Evolutionary conservation across 2,888 invertebrate genomes (phyloP), one percentile per base, ranked within the genome.

Genomic region (Nebria salina): DNA sequence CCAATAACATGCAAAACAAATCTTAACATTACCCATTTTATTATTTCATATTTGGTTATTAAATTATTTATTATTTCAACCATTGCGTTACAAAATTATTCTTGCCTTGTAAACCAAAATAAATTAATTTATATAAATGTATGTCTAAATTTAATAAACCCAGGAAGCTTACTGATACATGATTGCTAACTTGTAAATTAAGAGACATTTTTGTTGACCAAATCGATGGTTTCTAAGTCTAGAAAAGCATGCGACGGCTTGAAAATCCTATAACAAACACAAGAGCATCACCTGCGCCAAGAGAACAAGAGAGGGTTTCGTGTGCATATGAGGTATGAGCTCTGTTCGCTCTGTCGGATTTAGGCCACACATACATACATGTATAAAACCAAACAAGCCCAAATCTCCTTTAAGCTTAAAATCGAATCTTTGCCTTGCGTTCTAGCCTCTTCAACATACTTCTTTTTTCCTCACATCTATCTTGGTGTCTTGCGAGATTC

Each of bases 321-420:
- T 70, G 70, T 34, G 34, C 34, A 70, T 70, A 70, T 70, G 26
- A 34, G 25, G 15, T 70, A 70, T 26, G 70, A 70, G 26, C 25
- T 25, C 11, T 34, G 15, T 25, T 26, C 70, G 70, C 70, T 70
- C 70, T 9, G 70, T 20, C 15, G 20, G 70, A 70, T 70, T 70
- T 70, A 70, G 70, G 70, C 26, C 20, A 25, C 70, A 20, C 54
- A 11, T 54, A 54, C 54, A 54, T 34, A 34, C 34, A 34, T 15
- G 66, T 77, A 77, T 72, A 72, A 77, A 73, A 78, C 78, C 78
- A 78, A 78, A 78, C 78, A 78, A 65, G 65, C 41, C 78, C 65
- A 78, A 78, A 78, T 72, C 78, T 65, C 65, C 78, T 26, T 43
- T 78, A 78, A 78, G 78, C 72, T 73, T 78, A 72, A 78, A 78